Percentiles rank a stretch among this genome's conserved stretches.
Conservation (phyloP, 2,888 invertebrate genomes). For the Diadromus collaris region DNA sequence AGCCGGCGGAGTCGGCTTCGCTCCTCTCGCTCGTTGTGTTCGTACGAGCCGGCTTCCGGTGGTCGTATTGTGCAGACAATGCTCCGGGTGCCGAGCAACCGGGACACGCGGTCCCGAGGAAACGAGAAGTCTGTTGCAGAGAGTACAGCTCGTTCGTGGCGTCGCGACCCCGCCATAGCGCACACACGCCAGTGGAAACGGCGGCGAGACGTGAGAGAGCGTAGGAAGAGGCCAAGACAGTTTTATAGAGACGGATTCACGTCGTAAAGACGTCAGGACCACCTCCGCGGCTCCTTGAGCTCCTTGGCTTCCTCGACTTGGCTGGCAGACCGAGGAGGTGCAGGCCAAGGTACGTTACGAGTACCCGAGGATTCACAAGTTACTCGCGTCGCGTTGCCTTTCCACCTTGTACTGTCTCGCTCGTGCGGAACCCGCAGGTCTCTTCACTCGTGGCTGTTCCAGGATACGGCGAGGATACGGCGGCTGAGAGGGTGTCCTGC, state of each 20-base stretch:
- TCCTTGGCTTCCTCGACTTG: constrained; percentile 65
- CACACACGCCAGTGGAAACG: constrained; percentile 27
- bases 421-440: constrained; percentile 63
- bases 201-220: constrained; percentile 43
- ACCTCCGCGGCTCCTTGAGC: constrained; percentile 69
- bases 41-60: constrained; percentile 66
- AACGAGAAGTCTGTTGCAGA: constrained; percentile 48
- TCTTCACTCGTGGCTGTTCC: constrained; percentile 51
- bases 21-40: constrained; percentile 52
- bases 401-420: constrained; percentile 25
- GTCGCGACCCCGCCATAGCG: constrained; percentile 33
- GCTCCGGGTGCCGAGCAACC: constrained; percentile 35
- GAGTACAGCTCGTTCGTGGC: constrained; percentile 45
- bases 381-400: constrained; percentile 60
- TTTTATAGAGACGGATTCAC: constrained; percentile 78
- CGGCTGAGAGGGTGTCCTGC: constrained; percentile 24
- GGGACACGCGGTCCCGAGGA: constrained; percentile 38
- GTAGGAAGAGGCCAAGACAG: constrained; percentile 71
- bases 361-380: constrained; percentile 73
- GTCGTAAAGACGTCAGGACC: constrained; percentile 76
- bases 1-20: constrained; percentile 20
- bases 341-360: constrained; percentile 66
- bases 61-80: constrained; percentile 64
- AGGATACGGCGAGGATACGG: constrained; percentile 6
- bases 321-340: constrained; percentile 50